Evolutionary conservation across 2,888 invertebrate genomes (phyloP).

Genomic region (Rhimphoctona megacephalus): DNA sequence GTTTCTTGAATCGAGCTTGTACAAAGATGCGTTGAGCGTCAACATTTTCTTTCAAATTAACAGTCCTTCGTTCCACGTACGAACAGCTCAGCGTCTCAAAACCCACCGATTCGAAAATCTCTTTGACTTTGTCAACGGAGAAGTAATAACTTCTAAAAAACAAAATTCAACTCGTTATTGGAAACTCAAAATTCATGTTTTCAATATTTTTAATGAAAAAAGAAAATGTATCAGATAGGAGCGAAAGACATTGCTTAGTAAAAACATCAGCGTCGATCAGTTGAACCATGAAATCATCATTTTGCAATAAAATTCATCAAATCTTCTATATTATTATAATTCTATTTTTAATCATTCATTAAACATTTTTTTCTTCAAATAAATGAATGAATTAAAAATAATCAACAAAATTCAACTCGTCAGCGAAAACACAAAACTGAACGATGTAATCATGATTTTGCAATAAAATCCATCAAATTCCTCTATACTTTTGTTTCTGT

Average conservation of each 20-base stretch:
- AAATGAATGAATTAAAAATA: too few species aligned
- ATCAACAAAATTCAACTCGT: too few species aligned
- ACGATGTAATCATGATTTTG: constrained; percentile 75
- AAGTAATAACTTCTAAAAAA: constrained; percentile 92
- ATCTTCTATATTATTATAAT: constrained; percentile 65
- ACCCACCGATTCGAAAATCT: constrained; percentile 89
- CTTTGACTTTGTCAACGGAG: constrained; percentile 89
- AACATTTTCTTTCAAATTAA: constrained; percentile 96
- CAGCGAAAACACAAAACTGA: too few species aligned
- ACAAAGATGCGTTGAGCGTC: constrained; percentile 97
- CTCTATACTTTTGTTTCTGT: too few species aligned
- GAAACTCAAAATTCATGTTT: neutral
- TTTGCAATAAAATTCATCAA: constrained; percentile 62
- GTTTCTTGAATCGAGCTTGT: constrained; percentile 93
- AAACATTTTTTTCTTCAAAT: too few species aligned
- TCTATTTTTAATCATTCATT: neutral
- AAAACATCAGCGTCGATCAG: constrained; percentile 70
- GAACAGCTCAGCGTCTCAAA: constrained; percentile 90
- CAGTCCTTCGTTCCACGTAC: constrained; percentile 95
- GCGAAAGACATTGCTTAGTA: constrained; percentile 68
- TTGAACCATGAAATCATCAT: constrained; percentile 77
- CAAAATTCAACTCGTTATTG: neutral
- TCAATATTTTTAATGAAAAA: neutral
- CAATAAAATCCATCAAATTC: neutral
- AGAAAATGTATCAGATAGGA: constrained; percentile 59